These are phyloP conservation scores for Platichthys stellatus DNA, from an alignment of 2,113 vertebrate genomes.

Conservation along the genomic window DNA sequence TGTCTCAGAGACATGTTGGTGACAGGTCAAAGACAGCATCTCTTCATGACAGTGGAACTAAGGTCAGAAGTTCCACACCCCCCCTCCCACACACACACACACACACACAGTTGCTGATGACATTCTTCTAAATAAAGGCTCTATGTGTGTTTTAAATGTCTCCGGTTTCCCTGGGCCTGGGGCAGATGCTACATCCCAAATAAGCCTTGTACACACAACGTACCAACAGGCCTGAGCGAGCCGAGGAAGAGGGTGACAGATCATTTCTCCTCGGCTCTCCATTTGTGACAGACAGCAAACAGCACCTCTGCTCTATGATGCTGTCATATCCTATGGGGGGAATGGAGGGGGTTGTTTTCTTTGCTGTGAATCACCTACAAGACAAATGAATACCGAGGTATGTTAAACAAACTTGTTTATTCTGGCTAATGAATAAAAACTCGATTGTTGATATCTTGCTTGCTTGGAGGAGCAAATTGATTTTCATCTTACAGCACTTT, in stretches of 20 bases:
- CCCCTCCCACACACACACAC: background rate
- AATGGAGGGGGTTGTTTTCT: slow-evolving; percentile 6
- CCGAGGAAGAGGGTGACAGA: slow-evolving; percentile 46
- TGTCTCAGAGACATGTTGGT: background rate
- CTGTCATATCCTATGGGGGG: slow-evolving; percentile 46
- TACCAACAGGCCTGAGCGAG: slow-evolving; percentile 57
- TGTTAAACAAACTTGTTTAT: slow-evolving; percentile 21
- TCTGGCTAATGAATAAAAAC: slow-evolving; percentile 16
- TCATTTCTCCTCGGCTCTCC: slow-evolving; percentile 41
- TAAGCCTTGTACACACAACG: slow-evolving; percentile 64
- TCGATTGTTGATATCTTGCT: background rate
- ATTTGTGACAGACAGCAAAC: slow-evolving; percentile 65
- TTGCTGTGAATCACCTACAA: slow-evolving; percentile 31
- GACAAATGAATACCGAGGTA: background rate
- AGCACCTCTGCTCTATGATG: slow-evolving; percentile 29
- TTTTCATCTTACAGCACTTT: slow-evolving; percentile 35
- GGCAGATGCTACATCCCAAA: slow-evolving; percentile 72
- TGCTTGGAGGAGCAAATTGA: slow-evolving; percentile 28
- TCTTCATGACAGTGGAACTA: slow-evolving; percentile 34
- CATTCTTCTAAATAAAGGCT: slow-evolving; percentile 57
- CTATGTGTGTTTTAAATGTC: slow-evolving; percentile 66
- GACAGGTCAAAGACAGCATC: slow-evolving; percentile 13
- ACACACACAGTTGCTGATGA: slow-evolving; percentile 33
- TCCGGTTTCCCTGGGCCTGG: slow-evolving; percentile 53
- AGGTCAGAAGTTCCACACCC: slow-evolving; percentile 47